Conservation (phyloP, 2,888 invertebrate species). For the Spisula solida region DNA sequence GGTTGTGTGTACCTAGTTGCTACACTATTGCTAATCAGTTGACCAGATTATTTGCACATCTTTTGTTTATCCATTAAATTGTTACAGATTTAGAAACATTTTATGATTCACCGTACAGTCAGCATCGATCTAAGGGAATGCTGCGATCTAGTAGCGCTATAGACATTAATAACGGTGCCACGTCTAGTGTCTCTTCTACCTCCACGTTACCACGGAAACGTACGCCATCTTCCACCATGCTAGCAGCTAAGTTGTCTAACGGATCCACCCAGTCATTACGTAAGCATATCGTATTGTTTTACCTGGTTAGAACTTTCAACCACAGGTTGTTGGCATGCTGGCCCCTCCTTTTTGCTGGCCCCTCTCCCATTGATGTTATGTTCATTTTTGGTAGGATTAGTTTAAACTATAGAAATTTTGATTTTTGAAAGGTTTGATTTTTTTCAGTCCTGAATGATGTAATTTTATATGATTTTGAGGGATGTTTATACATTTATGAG, state of each 20-base stretch:
- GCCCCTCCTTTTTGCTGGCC: neutral
- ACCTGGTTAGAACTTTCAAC: neutral
- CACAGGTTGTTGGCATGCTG: conserved; percentile 12
- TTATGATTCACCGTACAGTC: conserved; percentile 57
- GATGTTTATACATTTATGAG: too few species aligned
- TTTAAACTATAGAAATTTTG: neutral
- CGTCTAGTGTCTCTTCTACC: conserved; percentile 1
- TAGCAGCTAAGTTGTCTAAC: conserved; percentile 91
- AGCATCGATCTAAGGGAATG: conserved; percentile 65
- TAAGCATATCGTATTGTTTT: conserved; percentile 74
- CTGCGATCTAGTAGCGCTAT: conserved; percentile 96
- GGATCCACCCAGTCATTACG: conserved; percentile 87
- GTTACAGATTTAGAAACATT: conserved; percentile 78
- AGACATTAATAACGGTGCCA: conserved; percentile 90
- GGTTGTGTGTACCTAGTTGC: neutral
- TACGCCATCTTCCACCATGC: conserved; percentile 82
- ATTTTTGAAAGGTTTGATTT: neutral
- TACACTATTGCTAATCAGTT: neutral
- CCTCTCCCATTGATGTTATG: too few species aligned
- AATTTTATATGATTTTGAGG: neutral
- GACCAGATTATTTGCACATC: neutral
- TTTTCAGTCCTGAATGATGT: neutral
- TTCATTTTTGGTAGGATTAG: too few species aligned
- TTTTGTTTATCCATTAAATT: conserved; percentile 40
- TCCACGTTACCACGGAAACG: conserved; percentile 68